Percentiles rank a stretch among this genome's conserved stretches.
Conservation (phyloP, 2,113 vertebrate species). For the Phasianus colchicus region DNA sequence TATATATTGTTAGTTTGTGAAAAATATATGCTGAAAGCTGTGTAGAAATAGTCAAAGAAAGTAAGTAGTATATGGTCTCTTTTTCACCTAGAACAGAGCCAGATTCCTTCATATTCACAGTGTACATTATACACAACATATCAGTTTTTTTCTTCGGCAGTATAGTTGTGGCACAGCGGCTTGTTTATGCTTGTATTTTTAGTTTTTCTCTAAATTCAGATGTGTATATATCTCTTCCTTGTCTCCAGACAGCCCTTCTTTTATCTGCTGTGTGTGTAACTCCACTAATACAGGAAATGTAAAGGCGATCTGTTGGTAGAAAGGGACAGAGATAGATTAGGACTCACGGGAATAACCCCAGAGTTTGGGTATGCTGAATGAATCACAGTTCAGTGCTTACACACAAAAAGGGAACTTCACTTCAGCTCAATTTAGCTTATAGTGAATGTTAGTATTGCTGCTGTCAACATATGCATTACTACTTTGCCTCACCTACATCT, state of each 20-base stretch:
- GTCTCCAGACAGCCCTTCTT: background rate
- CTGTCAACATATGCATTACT: background rate
- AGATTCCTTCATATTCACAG: background rate
- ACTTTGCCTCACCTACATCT: background rate
- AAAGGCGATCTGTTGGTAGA: background rate
- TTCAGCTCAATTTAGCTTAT: background rate
- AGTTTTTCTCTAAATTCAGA: background rate
- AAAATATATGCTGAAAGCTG: background rate
- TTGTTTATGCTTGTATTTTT: background rate
- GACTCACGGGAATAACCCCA: background rate
- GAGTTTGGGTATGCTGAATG: background rate
- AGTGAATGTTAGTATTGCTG: background rate
- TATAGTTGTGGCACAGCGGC: background rate
- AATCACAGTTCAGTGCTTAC: background rate
- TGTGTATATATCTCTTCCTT: background rate
- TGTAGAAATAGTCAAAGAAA: background rate
- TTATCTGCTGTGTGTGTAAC: background rate
- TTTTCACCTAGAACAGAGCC: background rate
- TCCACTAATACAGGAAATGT: background rate
- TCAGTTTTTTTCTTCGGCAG: background rate
- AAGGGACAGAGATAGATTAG: background rate
- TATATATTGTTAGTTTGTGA: background rate
- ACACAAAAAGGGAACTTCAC: background rate
- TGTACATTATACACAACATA: fast-evolving
- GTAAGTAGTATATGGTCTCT: background rate